Evolutionary conservation across 2,888 invertebrate genomes (phyloP).

Genomic region (Trissoscelio sp.): DNA sequence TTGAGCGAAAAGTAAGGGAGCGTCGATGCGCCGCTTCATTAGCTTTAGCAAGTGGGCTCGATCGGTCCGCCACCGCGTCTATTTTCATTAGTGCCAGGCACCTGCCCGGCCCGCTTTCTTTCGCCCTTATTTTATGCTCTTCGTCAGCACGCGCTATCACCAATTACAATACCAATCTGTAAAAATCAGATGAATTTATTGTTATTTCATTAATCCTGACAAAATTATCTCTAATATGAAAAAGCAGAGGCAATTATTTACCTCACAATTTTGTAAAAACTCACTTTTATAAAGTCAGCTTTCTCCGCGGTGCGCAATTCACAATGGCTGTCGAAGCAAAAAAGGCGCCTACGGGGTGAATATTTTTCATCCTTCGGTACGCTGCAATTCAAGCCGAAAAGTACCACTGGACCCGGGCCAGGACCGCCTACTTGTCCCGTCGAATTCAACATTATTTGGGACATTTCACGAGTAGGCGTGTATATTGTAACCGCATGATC

Average conservation of each 20-base stretch:
- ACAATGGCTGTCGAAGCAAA: conserved; percentile 44
- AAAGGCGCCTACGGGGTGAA: conserved; percentile 69
- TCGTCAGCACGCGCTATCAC: conserved; percentile 41
- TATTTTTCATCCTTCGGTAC: conserved; percentile 77
- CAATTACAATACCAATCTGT: conserved; percentile 30
- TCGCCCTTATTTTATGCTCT: conserved; percentile 45
- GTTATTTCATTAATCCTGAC: conserved; percentile 40
- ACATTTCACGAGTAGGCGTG: conserved; percentile 77
- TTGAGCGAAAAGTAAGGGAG: conserved; percentile 40
- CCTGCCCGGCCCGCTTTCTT: conserved; percentile 38
- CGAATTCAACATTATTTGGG: conserved; percentile 79
- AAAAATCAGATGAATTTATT: conserved; percentile 45
- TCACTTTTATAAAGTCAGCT: conserved; percentile 35
- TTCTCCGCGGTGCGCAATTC: conserved; percentile 41
- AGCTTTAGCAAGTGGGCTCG: conserved; percentile 58
- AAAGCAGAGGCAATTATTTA: conserved; percentile 48
- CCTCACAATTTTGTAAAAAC: background rate
- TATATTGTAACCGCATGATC: conserved; percentile 71
- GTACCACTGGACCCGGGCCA: conserved; percentile 79
- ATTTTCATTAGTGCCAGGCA: conserved; percentile 68
- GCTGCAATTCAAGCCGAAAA: conserved; percentile 74
- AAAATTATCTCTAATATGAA: conserved; percentile 32
- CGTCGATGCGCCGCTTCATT: conserved; percentile 67
- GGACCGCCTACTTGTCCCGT: conserved; percentile 79
- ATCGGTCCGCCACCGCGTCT: conserved; percentile 61